These are phyloP conservation scores for Tetragonula carbonaria DNA, from an alignment of 2,888 invertebrate species.

Conservation along the genomic window DNA sequence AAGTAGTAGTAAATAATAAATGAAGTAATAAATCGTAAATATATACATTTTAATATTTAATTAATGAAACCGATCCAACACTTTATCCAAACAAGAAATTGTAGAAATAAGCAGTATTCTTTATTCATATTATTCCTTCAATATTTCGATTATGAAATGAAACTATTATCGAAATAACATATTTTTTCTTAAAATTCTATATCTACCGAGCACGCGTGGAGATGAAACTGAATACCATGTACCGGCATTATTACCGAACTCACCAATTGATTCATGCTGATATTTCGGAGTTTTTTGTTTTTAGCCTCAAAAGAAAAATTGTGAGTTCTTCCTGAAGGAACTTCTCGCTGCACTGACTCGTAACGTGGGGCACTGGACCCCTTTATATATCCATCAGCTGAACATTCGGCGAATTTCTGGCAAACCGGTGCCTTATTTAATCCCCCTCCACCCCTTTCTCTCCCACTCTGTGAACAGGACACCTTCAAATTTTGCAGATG, in stretches of 20 bases:
- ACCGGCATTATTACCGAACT: conserved; percentile 49
- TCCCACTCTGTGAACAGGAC: conserved; percentile 36
- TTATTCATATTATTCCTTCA: neutral
- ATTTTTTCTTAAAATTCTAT: neutral
- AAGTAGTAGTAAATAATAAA: neutral
- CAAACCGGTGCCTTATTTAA: conserved; percentile 72
- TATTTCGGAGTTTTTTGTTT: conserved; percentile 7
- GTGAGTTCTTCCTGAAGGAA: conserved; percentile 39
- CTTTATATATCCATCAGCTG: conserved; percentile 78
- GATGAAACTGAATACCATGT: neutral
- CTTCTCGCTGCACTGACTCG: conserved; percentile 74
- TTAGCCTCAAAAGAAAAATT: conserved; percentile 15
- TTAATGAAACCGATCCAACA: neutral
- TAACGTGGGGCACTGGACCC: conserved; percentile 65
- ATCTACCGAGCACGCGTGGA: neutral
- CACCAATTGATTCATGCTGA: conserved; percentile 70
- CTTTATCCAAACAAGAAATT: neutral
- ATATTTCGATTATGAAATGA: conserved; percentile 12
- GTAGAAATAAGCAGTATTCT: neutral
- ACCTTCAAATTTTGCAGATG: conserved; percentile 63
- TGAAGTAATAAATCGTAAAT: no score
- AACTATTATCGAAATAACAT: neutral
- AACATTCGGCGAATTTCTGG: conserved; percentile 74
- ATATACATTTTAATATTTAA: neutral
- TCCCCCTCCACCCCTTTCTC: conserved; percentile 56